Evolutionary conservation across 2,113 vertebrate species (phyloP).

Genomic region (Oryzias melastigma): DNA sequence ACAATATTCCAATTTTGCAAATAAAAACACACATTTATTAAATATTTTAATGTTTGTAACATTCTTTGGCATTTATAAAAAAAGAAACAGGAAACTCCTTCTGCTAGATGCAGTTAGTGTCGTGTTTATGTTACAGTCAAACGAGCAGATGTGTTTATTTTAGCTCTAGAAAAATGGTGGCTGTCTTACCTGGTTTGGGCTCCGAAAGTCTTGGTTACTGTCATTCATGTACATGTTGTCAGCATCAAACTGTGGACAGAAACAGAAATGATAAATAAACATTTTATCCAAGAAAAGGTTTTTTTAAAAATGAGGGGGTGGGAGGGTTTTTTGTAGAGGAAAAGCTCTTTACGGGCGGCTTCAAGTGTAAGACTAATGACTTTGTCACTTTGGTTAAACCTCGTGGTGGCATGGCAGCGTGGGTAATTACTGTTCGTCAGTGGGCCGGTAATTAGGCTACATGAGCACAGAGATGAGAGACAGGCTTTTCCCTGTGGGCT

Average conservation of each 20-base stretch:
- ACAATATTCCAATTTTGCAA: background rate
- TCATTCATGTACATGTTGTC: constrained; percentile 97
- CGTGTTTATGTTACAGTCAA: too few species aligned
- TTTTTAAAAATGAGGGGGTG: background rate
- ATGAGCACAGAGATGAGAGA: constrained; percentile 68
- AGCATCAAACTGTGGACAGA: constrained; percentile 92
- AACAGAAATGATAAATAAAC: constrained; percentile 54
- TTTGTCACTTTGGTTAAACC: constrained; percentile 78
- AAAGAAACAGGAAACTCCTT: background rate
- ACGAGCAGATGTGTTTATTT: constrained; percentile 13
- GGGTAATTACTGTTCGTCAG: constrained; percentile 78
- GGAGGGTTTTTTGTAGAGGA: constrained; percentile 22
- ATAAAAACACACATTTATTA: background rate
- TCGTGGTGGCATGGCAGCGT: constrained; percentile 66
- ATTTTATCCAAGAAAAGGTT: constrained; percentile 11
- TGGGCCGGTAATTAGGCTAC: constrained; percentile 72
- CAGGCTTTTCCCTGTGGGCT: constrained; percentile 69
- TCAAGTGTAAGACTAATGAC: constrained; percentile 73
- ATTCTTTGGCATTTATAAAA: too few species aligned
- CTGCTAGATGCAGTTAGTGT: too few species aligned
- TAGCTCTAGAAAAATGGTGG: constrained; percentile 2
- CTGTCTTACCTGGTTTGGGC: constrained; percentile 87
- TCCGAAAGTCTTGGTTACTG: constrained; percentile 91
- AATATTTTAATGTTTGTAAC: too few species aligned
- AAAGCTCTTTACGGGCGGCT: constrained; percentile 66